Evolutionary conservation across 2,797 vertebrate species (phyloP).

Genomic region (Enteromius argenteus): DNA sequence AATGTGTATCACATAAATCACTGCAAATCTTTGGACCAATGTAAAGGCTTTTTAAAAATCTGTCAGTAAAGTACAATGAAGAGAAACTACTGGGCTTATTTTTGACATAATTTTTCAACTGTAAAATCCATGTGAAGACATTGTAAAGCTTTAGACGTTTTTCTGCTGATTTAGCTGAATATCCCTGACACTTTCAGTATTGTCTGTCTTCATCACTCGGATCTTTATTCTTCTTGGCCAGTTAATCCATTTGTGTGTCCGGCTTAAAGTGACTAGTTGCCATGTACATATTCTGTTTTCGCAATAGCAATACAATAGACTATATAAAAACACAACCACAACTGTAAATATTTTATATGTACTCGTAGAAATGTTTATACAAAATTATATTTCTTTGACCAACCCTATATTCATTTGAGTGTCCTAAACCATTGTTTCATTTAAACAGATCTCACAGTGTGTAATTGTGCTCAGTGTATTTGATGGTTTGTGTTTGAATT

Average conservation of each 20-base stretch:
- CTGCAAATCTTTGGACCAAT: background rate
- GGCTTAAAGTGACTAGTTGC: background rate
- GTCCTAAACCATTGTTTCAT: no score
- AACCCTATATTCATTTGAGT: background rate
- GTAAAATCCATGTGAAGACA: background rate
- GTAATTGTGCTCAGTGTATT: background rate
- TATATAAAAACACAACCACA: background rate
- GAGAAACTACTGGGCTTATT: background rate
- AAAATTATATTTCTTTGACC: background rate
- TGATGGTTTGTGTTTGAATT: slow-evolving; percentile 1
- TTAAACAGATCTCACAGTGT: background rate
- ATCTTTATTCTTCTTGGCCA: background rate
- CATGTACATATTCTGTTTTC: background rate
- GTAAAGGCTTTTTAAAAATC: background rate
- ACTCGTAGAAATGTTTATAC: background rate
- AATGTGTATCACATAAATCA: background rate
- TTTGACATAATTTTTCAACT: background rate
- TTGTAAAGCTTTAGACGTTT: background rate
- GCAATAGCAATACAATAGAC: background rate
- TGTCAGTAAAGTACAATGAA: background rate
- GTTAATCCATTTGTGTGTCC: background rate
- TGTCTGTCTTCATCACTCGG: background rate
- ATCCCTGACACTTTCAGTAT: background rate
- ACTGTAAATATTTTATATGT: background rate
- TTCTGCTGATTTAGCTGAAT: background rate